Percentiles rank a stretch among this genome's conserved stretches.
These are phyloP conservation scores for Arenaria interpres DNA, from an alignment of 2,113 vertebrate genomes.

Conservation along the genomic window DNA sequence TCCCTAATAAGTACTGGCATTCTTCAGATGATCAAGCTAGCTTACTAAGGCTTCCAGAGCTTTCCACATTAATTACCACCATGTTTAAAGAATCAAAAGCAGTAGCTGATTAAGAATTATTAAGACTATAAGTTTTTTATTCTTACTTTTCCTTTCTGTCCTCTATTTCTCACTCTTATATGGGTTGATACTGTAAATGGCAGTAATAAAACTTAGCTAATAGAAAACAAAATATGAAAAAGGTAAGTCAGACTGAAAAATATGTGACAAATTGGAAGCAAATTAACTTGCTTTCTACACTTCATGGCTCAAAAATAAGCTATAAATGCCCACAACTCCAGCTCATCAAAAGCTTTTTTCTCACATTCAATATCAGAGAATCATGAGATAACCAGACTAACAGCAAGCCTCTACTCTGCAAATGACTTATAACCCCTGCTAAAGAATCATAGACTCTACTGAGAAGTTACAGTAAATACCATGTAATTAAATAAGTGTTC, in stretches of 20 bases:
- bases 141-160: conserved; percentile 15
- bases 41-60: conserved; percentile 45
- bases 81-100: conserved; percentile 12
- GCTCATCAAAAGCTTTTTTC: neutral
- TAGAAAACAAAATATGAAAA: neutral
- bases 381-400: neutral
- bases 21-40: conserved; percentile 59
- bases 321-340: neutral
- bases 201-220: neutral
- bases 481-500: neutral
- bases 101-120: conserved; percentile 37
- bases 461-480: neutral
- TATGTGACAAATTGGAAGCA: neutral
- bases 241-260: neutral
- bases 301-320: neutral
- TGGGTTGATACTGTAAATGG: neutral
- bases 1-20: conserved; percentile 60
- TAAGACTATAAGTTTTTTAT: neutral
- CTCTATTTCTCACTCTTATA: neutral
- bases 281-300: neutral
- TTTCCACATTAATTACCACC: conserved; percentile 44
- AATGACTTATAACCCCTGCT: neutral
- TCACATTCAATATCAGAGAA: neutral
- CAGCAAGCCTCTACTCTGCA: neutral
- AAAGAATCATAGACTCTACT: neutral